Evolutionary conservation across 2,797 vertebrate genomes (phyloP), one percentile per base, ranked within the genome.

Genomic region (Crossoptilon crossoptilon): DNA sequence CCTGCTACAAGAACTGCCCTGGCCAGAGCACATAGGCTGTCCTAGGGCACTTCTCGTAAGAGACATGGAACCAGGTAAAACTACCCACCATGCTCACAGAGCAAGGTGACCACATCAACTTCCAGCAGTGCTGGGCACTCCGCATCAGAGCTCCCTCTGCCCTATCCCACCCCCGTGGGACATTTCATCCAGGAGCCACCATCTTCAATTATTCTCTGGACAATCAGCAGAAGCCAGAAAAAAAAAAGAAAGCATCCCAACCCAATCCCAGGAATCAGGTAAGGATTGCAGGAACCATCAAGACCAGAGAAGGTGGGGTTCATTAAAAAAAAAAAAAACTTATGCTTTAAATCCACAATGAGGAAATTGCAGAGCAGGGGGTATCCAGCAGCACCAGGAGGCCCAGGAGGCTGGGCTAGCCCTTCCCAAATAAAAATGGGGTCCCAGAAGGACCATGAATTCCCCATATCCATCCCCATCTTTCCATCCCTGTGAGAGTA

Each of bases 81-180:
- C 33, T 18, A 8, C 9, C 62, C 12, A 14, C 8, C 0, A 0
- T 14, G 39, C 10, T 23, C 69, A 76, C 60, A 80, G 39, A 56
- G 60, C 6, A 64, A 22, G 56, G 18, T 24, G 24, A 15, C n/a
- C 80, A 51, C 48, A 48, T 9, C 77, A 51, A n/a, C 31, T 37
- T 43, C 22, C 78, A 72, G 64, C 59, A 53, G 49, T 6, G 29
- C 48, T 18, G 43, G 41, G 31, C 63, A 48, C 62, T 33, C 37
- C 15, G 6, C 33, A 29, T 24, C 1, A 3, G 10, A 64, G 43
- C 6, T 80, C 44, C 35, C 33, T 33, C 44, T 58, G 22, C 19
- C 43, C 35, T 24, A 6, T 33, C n/a, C 82, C 55, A 58, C 1
- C 29, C 29, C 10, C 2, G 16, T 4, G 5, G 35, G 26, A 0